A percentile compares a stretch with the other conserved stretches of the same genome.
phyloP scores from a whole-genome alignment of 2,888 invertebrate species.

The Diarsia dahlii region DNA sequence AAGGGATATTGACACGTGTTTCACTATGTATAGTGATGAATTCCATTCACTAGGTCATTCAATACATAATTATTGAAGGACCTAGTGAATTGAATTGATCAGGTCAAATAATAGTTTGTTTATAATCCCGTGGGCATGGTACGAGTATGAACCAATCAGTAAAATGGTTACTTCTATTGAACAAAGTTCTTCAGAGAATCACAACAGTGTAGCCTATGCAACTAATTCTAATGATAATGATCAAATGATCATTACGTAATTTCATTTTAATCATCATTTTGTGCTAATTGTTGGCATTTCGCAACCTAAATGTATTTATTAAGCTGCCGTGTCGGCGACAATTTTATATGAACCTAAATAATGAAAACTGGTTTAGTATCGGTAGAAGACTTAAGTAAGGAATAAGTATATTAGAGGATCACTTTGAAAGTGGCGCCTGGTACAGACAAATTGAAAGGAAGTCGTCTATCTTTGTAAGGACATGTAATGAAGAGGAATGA shows the following conservation, averaged over 20 bases:
- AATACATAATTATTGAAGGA: neutral
- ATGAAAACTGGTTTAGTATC: neutral
- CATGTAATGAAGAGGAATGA: too few relatives aligned
- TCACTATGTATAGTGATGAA: neutral
- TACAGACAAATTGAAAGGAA: too few relatives aligned
- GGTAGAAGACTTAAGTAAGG: neutral
- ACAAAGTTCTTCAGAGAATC: neutral
- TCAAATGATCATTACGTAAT: neutral
- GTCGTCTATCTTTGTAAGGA: too few relatives aligned
- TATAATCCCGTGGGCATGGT: neutral
- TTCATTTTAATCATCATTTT: neutral
- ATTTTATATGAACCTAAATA: slow-evolving; percentile 10
- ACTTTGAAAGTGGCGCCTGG: too few relatives aligned
- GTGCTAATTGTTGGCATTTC: neutral
- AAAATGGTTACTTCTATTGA: neutral
- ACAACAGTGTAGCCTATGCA: neutral
- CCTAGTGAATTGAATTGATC: neutral
- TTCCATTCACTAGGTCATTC: neutral
- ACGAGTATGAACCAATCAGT: neutral
- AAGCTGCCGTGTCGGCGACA: slow-evolving; percentile 2
- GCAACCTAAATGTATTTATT: neutral
- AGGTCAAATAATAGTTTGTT: neutral
- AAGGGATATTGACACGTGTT: too few relatives aligned
- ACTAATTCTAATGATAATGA: neutral
- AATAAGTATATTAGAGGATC: too few relatives aligned